A percentile compares a stretch with the other conserved stretches of the same genome.
Conservation (phyloP, 2,888 invertebrate genomes). For the Busseola fusca region DNA sequence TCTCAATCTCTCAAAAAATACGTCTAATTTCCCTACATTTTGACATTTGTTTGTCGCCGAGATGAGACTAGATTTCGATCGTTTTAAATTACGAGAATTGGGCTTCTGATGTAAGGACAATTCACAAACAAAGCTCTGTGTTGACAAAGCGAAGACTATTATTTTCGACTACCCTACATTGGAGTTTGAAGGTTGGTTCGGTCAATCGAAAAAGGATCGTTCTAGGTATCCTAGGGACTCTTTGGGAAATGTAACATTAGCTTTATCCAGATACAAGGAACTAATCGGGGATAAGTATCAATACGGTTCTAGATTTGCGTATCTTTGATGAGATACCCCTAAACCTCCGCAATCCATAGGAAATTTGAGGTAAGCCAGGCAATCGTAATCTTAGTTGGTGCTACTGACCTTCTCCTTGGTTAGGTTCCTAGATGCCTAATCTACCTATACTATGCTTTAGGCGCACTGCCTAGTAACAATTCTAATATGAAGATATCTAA, state of each 20-base stretch:
- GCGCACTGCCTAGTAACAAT: neutral
- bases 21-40: too few relatives aligned
- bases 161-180: constrained; percentile 12
- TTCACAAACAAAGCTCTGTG: neutral
- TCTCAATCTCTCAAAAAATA: too few relatives aligned
- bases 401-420: neutral
- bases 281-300: too few relatives aligned
- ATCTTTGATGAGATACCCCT: neutral
- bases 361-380: neutral
- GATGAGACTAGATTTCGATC: too few relatives aligned
- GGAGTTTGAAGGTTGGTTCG: neutral
- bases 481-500: neutral
- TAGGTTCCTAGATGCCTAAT: neutral
- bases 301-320: neutral
- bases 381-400: neutral
- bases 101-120: neutral
- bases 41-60: too few relatives aligned
- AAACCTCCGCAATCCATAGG: neutral
- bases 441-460: too few relatives aligned
- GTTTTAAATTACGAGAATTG: too few relatives aligned
- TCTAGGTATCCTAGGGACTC: neutral
- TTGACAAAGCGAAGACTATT: neutral
- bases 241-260: neutral
- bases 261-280: neutral
- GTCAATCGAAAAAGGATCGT: neutral